Evolutionary conservation across 2,797 vertebrate genomes (phyloP).

Genomic region (Cetoscarus ocellatus): DNA sequence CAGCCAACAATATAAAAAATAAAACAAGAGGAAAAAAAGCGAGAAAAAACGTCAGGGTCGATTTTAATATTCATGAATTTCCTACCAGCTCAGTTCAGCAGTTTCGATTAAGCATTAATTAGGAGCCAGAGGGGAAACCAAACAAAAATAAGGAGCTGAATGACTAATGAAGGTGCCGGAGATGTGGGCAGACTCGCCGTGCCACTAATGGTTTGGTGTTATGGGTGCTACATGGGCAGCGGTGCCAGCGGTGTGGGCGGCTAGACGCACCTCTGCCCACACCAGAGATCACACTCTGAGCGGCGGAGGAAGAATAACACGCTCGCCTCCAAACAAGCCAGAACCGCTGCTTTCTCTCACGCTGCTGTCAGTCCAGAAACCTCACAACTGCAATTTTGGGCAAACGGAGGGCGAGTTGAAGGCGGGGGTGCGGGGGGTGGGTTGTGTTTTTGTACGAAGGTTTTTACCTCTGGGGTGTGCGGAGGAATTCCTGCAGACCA

Average conservation of each 20-base stretch:
- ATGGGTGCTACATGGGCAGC: slow-evolving; percentile 83
- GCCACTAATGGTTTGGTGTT: slow-evolving; percentile 90
- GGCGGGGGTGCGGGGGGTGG: not conserved
- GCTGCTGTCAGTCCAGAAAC: slow-evolving; percentile 27
- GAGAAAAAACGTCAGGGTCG: slow-evolving; percentile 91
- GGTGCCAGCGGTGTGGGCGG: slow-evolving; percentile 89
- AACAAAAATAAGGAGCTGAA: slow-evolving; percentile 99
- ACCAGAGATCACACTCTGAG: slow-evolving; percentile 69
- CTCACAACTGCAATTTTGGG: slow-evolving; percentile 24
- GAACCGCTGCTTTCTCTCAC: slow-evolving; percentile 32
- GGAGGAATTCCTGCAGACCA: slow-evolving; percentile 47
- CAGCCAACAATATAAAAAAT: slow-evolving; percentile 39
- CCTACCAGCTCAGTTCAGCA: slow-evolving; percentile 99
- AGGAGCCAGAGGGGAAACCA: slow-evolving; percentile 99
- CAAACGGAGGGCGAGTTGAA: not conserved
- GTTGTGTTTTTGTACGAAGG: slow-evolving; percentile 35
- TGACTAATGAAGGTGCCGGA: slow-evolving; percentile 98
- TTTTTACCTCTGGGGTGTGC: slow-evolving; percentile 44
- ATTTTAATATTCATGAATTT: slow-evolving; percentile 99
- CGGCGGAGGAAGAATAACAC: slow-evolving; percentile 57
- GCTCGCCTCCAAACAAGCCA: slow-evolving; percentile 45
- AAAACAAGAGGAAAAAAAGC: slow-evolving; percentile 33
- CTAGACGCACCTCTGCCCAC: slow-evolving; percentile 80
- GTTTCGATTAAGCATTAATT: slow-evolving; percentile 99
- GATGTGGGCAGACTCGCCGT: slow-evolving; percentile 89